Percentiles rank a stretch among this genome's conserved stretches.
Evolutionary conservation across 1,140 invertebrate species (phyloP).

Genomic region (Saccostrea echinata): DNA sequence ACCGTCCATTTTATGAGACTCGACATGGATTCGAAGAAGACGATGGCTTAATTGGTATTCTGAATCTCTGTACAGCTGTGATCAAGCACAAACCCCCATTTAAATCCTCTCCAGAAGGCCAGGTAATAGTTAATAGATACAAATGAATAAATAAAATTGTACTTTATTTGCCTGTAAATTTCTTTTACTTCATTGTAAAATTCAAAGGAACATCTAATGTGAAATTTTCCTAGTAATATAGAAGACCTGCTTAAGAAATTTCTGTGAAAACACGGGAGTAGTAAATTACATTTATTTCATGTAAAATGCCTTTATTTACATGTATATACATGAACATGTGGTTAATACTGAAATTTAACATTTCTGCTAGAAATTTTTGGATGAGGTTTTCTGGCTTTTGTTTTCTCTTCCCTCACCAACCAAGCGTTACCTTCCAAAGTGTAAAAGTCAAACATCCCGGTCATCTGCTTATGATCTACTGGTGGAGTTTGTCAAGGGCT

Average conservation of each 20-base stretch:
- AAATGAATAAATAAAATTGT: no score
- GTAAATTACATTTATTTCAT: background rate
- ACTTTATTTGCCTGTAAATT: no score
- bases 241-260: no score
- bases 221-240: no score
- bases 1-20: constrained; percentile 90
- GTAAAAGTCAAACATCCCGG: constrained; percentile 92
- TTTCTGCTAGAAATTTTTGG: constrained; percentile 74
- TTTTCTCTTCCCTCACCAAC: constrained; percentile 93
- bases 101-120: constrained; percentile 89
- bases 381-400: constrained; percentile 91
- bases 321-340: background rate
- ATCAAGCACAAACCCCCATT: constrained; percentile 93
- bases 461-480: constrained; percentile 94
- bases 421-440: constrained; percentile 92
- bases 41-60: constrained; percentile 93
- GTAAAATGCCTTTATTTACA: no score
- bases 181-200: no score
- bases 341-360: background rate
- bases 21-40: constrained; percentile 89
- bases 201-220: no score
- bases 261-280: background rate
- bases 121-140: constrained; percentile 76
- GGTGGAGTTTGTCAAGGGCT: constrained; percentile 91
- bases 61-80: constrained; percentile 91